Evolutionary conservation across 1,140 invertebrate species (phyloP).

Genomic region (Diorhabda sublineata): DNA sequence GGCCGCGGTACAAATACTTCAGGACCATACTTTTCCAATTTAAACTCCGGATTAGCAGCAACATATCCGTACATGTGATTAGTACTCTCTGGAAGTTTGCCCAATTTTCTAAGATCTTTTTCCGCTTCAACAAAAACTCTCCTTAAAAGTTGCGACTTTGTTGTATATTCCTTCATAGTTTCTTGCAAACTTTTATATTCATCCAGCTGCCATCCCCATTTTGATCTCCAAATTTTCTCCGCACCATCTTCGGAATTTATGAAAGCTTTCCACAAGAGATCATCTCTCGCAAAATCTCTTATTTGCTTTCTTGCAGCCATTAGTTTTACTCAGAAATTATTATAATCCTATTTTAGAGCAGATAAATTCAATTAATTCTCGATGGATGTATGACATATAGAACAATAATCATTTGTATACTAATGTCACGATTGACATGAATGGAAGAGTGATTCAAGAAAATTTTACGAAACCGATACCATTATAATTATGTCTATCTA

Average conservation of each 20-base stretch:
- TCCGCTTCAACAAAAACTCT: constrained; percentile 15
- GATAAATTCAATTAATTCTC: too few species aligned
- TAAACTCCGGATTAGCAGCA: constrained; percentile 26
- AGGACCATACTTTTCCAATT: constrained; percentile 30
- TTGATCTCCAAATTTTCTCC: constrained; percentile 21
- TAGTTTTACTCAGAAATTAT: background rate
- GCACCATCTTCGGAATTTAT: constrained; percentile 25
- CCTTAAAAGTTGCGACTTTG: constrained; percentile 15
- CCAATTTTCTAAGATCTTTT: constrained; percentile 20
- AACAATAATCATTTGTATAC: too few species aligned
- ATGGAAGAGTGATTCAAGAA: too few species aligned
- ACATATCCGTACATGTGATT: constrained; percentile 38
- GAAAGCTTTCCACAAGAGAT: constrained; percentile 28
- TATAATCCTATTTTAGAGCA: too few species aligned
- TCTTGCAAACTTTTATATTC: constrained; percentile 23
- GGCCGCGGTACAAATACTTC: constrained; percentile 25
- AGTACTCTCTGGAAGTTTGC: constrained; percentile 25
- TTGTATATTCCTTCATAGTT: constrained; percentile 11
- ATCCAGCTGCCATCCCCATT: constrained; percentile 28
- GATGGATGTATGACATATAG: too few species aligned
- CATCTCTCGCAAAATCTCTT: constrained; percentile 22
- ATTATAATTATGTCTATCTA: too few species aligned
- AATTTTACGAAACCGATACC: too few species aligned
- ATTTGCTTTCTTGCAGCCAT: constrained; percentile 18
- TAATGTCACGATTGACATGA: too few species aligned